phyloP scores from a whole-genome alignment of 2,797 vertebrate genomes.

The Setipinna tenuifilis region DNA sequence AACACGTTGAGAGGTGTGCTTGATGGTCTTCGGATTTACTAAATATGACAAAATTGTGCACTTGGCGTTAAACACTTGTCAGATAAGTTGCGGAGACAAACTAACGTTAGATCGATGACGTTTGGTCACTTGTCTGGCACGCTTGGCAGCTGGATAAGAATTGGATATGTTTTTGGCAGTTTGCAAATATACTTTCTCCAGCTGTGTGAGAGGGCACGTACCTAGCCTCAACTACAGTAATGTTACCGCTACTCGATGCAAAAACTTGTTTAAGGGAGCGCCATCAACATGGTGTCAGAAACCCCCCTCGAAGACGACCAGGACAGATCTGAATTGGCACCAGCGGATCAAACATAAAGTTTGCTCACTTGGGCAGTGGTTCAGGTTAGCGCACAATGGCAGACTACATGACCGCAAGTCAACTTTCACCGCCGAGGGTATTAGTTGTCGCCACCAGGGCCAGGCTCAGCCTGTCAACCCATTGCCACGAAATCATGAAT shows the following conservation, averaged over 20 bases:
- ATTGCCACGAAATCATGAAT: constrained; percentile 20
- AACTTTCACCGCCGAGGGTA: constrained; percentile 7
- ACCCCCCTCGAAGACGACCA: constrained; percentile 17
- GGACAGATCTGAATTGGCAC: constrained; percentile 27
- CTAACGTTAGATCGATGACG: background rate
- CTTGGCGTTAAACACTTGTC: background rate
- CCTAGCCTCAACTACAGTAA: constrained; percentile 33
- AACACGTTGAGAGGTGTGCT: constrained; percentile 52
- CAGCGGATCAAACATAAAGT: constrained; percentile 44
- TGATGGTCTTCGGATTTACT: background rate
- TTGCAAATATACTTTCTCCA: constrained; percentile 44
- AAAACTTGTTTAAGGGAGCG: constrained; percentile 33
- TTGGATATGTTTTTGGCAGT: constrained; percentile 60
- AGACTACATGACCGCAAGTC: constrained; percentile 26
- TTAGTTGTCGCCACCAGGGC: background rate
- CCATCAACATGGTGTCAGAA: constrained; percentile 52
- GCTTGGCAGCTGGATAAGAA: constrained; percentile 8
- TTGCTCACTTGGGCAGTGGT: constrained; percentile 27
- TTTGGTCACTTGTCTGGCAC: background rate
- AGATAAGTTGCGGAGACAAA: background rate
- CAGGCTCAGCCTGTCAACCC: background rate
- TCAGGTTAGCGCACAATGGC: constrained; percentile 15
- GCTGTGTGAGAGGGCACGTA: constrained; percentile 51
- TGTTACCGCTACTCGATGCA: constrained; percentile 41
- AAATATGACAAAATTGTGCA: background rate